phyloP scores from a whole-genome alignment of 2,888 invertebrate species.

The Epinotia nisella region DNA sequence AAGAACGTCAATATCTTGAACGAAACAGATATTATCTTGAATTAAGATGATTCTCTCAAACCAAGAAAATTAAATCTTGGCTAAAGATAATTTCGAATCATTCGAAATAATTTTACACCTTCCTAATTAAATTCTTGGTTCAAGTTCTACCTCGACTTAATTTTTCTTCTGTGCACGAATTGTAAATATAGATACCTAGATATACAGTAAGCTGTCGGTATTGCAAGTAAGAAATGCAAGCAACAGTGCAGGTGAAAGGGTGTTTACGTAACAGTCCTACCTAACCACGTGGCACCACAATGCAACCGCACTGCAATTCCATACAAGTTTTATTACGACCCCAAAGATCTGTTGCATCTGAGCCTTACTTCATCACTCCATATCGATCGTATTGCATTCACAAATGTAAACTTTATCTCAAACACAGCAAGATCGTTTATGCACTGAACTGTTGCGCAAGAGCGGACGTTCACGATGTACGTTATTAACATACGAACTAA shows the following conservation, averaged over 20 bases:
- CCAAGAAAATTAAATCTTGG: no score
- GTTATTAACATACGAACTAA: constrained; percentile 20
- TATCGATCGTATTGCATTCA: not conserved
- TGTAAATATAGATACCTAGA: not conserved
- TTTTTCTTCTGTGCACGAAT: not conserved
- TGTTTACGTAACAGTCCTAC: constrained; percentile 69
- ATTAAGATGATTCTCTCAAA: no score
- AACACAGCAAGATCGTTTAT: not conserved
- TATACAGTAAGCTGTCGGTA: constrained; percentile 27
- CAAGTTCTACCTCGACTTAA: no score
- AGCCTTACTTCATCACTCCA: constrained; percentile 27
- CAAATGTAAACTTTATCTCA: not conserved
- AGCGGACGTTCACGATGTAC: not conserved
- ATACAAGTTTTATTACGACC: constrained; percentile 28
- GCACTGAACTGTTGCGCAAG: not conserved
- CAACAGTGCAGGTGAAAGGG: constrained; percentile 67
- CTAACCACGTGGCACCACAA: constrained; percentile 57
- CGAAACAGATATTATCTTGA: no score
- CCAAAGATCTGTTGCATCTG: constrained; percentile 17
- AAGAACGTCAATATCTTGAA: no score
- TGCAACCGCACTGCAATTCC: constrained; percentile 29
- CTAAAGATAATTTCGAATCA: no score
- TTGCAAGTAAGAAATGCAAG: constrained; percentile 64
- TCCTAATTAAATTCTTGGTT: no score
- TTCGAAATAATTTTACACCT: no score